These are phyloP conservation scores for Hetaerina americana DNA, from an alignment of 1,140 invertebrate genomes.

Conservation along the genomic window DNA sequence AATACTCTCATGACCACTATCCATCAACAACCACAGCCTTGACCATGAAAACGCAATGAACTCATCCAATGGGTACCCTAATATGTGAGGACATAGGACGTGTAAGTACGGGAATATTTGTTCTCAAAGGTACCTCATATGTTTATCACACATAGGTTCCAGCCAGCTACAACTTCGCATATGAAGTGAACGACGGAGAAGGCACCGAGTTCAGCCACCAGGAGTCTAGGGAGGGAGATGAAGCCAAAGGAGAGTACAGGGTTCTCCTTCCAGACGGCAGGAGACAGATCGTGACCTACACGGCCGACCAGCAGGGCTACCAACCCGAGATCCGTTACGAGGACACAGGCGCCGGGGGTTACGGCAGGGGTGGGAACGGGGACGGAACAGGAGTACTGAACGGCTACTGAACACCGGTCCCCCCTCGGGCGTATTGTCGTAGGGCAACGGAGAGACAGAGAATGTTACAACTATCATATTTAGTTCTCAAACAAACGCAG, in stretches of 20 bases:
- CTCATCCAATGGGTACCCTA: too few relatives aligned
- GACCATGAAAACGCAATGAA: too few relatives aligned
- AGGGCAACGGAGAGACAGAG: too few relatives aligned
- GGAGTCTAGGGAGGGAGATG: conserved; percentile 50
- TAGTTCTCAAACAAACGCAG: too few relatives aligned
- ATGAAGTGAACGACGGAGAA: conserved; percentile 51
- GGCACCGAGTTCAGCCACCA: conserved; percentile 60
- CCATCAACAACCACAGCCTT: too few relatives aligned
- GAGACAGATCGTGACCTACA: conserved; percentile 38
- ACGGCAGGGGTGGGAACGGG: conserved; percentile 23
- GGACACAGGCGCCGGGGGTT: conserved; percentile 43
- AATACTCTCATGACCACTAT: too few relatives aligned
- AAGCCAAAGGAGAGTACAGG: conserved; percentile 52
- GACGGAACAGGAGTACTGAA: conserved; percentile 22
- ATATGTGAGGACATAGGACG: too few relatives aligned
- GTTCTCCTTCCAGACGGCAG: conserved; percentile 62
- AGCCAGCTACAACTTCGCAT: conserved; percentile 60
- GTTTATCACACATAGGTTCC: too few relatives aligned
- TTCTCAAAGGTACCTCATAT: too few relatives aligned
- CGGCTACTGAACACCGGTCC: conserved; percentile 2
- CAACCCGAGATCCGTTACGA: conserved; percentile 35
- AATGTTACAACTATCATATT: too few relatives aligned
- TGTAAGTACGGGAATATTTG: too few relatives aligned
- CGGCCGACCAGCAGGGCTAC: conserved; percentile 22
- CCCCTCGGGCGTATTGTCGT: too few relatives aligned